A percentile compares a stretch with the other conserved stretches of the same genome.
phyloP scores from a whole-genome alignment of 1,140 invertebrate genomes.

The Octopus bimaculoides region DNA sequence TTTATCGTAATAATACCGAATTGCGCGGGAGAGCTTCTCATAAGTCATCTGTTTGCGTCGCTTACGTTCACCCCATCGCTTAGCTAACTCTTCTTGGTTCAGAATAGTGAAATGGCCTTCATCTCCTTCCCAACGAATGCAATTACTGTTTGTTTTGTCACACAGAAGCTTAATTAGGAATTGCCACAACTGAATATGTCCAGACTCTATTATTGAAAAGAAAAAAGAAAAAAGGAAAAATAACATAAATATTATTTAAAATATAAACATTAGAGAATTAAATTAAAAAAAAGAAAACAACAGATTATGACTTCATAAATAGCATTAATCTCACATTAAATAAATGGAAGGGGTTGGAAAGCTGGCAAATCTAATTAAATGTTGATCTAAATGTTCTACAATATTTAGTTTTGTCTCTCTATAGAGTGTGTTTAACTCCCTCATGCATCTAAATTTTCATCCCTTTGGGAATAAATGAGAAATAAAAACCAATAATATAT shows the following conservation, averaged over 20 bases:
- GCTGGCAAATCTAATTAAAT: not conserved
- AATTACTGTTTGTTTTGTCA: not conserved
- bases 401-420: not conserved
- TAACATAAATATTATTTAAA: not conserved
- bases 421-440: too few species aligned
- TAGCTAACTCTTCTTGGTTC: not conserved
- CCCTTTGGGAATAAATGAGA: too few species aligned
- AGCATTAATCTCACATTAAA: not conserved
- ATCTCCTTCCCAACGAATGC: not conserved
- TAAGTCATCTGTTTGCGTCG: slow-evolving; percentile 1
- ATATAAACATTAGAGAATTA: not conserved
- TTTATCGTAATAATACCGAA: not conserved
- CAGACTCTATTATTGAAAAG: not conserved
- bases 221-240: not conserved
- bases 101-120: not conserved
- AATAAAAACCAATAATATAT: too few species aligned
- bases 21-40: not conserved
- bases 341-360: not conserved
- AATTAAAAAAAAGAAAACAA: not conserved
- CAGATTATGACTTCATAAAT: not conserved
- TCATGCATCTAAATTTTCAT: too few species aligned
- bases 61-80: not conserved
- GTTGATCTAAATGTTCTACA: not conserved
- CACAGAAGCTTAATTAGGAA: not conserved
- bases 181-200: not conserved